Base-by-base conservation (phyloP, 23 tunicate species). In the Halocynthia aurantium region DNA sequence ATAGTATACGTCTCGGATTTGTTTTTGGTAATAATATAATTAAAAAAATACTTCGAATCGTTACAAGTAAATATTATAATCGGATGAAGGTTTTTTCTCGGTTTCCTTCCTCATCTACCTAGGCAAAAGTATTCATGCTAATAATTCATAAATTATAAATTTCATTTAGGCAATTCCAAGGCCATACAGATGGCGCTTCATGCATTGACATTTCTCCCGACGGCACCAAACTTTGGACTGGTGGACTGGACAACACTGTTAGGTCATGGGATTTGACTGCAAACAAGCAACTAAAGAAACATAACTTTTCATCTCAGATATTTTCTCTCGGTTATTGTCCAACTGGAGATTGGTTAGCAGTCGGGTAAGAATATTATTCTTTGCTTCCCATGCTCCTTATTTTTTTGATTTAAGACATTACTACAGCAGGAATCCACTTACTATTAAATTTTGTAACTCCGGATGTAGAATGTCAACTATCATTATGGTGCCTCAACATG, bases 121-220 rank as follows among this genome's bases (percentile, higher is more conserved):
- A 31, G 44, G 44, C 44, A 31, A 31, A 31, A 4, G 44, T 31
- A 31, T 31, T 31, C 44, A 31, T 31, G 44, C 44, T 31, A 31
- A 31, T 31, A 31, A 31, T 31, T 31, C 4, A 31, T 31, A 31
- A 31, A 31, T 31, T 31, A 31, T 31, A 31, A 31, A 31, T 31
- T 31, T 31, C 44, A 31, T 31, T 31, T 80, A 89, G 98, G 58
- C 87, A 77, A 69, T 93, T 93, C 78, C 88, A 87, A 74, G 98
- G 98, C 9, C 98, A 93, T 71, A 93, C 98, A 31, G 98, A 93
- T 62, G 98, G 98, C 60, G 93, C 98, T 7, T 76, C 84, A 13
- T 93, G 98, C 78, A 87, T 93, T 62, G 98, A 93, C 73, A 83
- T 93, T 8, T 93, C 98, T 7, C 93, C 98, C 22, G 98, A 87